Evolutionary conservation across 2,113 vertebrate genomes (phyloP), one percentile per base, ranked within the genome.

Genomic region (Vireo altiloquus): DNA sequence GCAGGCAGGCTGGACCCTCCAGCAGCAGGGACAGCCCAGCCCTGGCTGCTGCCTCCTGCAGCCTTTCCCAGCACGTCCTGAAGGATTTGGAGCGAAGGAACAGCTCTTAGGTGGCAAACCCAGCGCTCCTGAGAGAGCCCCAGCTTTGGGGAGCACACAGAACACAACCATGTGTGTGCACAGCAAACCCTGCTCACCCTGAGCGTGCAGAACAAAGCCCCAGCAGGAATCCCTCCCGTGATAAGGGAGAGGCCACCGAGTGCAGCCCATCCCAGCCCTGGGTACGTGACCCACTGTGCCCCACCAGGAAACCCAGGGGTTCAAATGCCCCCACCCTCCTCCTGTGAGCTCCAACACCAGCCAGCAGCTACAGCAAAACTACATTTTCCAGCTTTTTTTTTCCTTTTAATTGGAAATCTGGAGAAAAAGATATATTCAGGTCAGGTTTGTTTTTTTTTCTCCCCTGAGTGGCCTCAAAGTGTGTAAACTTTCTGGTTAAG

Each of bases 221-320:
- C 33, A 42, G 68, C 88, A 54, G 0, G 64, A 86, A 92, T 59
- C 90, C 94, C 79, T 77, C 9, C 19, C 0, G 9, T 0, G 86
- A 94, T 83, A 95, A 96, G 71, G 46, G 69, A 93, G 70, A 92
- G 94, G 92, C 79, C 95, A 96, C 16, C 9, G 94, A 66, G 94
- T 74, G 89, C 94, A 93, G 94, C 89, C 80, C 42, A 42, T 63
- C 95, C 82, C 95, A 83, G 35, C 35, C 0, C n/a, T 1, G 61
- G 50, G 66, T 35, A 3, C 46, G 5, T 95, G 92, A 94, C 82
- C 94, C 92, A 39, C 70, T 52, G n/a, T 93, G 87, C 83, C 69
- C 80, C 15, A 3, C 15, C 0, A 1, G 44, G 52, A 54, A 94
- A n/a, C 37, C 1, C 1, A 5, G 20, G 44, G 18, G 1, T 39